Base-by-base conservation (phyloP, 2,888 invertebrate species). In the Alviniconcha strummeri region DNA sequence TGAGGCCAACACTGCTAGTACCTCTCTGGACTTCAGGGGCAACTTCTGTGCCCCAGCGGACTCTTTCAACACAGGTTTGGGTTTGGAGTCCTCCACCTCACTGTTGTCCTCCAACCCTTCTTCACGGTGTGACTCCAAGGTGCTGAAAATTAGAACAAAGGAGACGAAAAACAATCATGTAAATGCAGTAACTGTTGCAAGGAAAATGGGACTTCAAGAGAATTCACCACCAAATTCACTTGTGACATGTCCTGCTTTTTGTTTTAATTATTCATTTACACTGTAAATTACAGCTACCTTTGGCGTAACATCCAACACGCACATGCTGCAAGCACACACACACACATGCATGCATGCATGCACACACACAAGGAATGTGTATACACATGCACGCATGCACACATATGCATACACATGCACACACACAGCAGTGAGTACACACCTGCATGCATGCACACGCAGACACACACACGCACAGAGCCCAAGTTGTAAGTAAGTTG, bases 31-130 rank as follows among this genome's bases (percentile, higher is more conserved):
- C 81, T 84, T 81, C 7, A 79, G 80, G 76, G 81, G 83, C 71
- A 80, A 78, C 57, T 81, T 83, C 13, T 57, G 78, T 57, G 64
- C 7, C 54, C 36, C 69, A 74, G 81, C 54, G 1, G 83, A 55
- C 13, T 84, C 84, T 55, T 82, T 84, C 54, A 86, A 76, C 7
- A 82, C 84, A 17, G 86, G 83, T 84, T 84, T 88, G 52, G 83
- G 80, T 69, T 69, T 80, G 5, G 69, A 7, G 55, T 67, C 80
- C 5, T 80, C 80, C 3, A 4, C 11, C 4, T 69, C 80, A 5
- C 15, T 3, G 9, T 80, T 69, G 5, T 69, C 80, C 55, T 80
- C 67, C 19, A 19, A 67, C 67, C 54, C 79, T 4, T 79, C 52
- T 6, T 67, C 80, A 4, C 9, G 9, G 4, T 17, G 80, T 5